phyloP scores from a whole-genome alignment of 1,140 invertebrate species.

The Lysiphlebus fabarum region DNA sequence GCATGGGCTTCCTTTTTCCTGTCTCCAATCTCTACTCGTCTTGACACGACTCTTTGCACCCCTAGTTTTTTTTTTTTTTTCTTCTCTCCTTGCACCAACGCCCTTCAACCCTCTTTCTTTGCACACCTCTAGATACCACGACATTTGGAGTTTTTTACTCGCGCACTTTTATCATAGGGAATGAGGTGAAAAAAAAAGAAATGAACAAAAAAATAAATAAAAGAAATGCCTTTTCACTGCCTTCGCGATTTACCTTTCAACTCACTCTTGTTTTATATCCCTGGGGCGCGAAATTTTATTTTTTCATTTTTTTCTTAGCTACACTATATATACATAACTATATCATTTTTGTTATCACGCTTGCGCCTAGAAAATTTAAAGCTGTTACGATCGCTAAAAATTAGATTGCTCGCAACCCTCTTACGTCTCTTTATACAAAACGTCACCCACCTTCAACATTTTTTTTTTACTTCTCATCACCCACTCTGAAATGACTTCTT shows the following conservation, averaged over 20 bases:
- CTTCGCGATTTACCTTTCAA: conserved; percentile 49
- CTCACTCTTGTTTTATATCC: conserved; percentile 46
- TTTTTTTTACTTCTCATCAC: conserved; percentile 7
- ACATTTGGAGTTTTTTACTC: not conserved
- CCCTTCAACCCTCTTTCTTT: not conserved
- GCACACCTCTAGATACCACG: not conserved
- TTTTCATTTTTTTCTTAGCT: not conserved
- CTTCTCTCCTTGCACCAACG: conserved; percentile 3
- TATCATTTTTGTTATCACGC: conserved; percentile 6
- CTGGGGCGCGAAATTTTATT: conserved; percentile 9
- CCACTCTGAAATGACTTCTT: conserved; percentile 13
- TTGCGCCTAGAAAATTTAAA: conserved; percentile 23
- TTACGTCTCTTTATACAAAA: not conserved
- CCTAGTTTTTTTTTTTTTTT: conserved; percentile 8
- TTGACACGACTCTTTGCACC: conserved; percentile 15
- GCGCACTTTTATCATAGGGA: not conserved
- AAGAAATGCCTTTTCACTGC: conserved; percentile 41
- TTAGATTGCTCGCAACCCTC: conserved; percentile 33
- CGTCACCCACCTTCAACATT: no score
- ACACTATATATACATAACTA: no score
- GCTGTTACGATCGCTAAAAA: conserved; percentile 34
- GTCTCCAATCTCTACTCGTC: conserved; percentile 36
- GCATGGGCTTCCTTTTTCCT: conserved; percentile 34
- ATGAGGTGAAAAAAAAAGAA: conserved; percentile 27
- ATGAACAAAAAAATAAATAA: conserved; percentile 32